Percentiles rank a stretch among this genome's conserved stretches.
Conservation (phyloP, 2,113 vertebrate species). For the Alexandromys fortis region DNA sequence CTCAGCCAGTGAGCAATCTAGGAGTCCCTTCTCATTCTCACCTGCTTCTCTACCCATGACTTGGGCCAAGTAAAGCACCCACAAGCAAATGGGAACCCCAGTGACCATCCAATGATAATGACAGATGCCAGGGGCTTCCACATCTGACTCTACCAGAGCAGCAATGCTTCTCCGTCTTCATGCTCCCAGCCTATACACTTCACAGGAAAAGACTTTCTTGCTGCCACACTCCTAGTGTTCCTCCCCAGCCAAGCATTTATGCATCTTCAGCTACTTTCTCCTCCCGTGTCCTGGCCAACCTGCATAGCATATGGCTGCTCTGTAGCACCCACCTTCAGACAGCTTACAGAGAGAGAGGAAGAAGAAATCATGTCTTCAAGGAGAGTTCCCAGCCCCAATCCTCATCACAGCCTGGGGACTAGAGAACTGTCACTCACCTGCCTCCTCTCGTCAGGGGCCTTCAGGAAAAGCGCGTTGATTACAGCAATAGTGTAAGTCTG, state of each 20-base stretch:
- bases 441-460: constrained; percentile 97
- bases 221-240: no score
- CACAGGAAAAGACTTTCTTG: not conserved
- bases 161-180: fast-evolving
- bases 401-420: not conserved
- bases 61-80: not conserved
- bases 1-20: not conserved
- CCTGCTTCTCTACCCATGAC: not conserved
- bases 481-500: constrained; percentile 98
- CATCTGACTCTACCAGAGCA: not conserved
- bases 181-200: no score
- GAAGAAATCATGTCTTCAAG: fast-evolving
- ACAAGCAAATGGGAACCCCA: not conserved
- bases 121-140: not conserved
- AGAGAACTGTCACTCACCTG: constrained; percentile 88
- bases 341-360: not conserved
- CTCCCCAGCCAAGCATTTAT: not conserved
- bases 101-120: not conserved
- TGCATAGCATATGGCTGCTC: not conserved
- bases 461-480: constrained; percentile 98
- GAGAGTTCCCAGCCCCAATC: not conserved
- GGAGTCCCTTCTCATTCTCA: not conserved
- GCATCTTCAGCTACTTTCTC: not conserved
- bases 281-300: not conserved
- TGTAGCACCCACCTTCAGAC: not conserved